Percentiles rank a stretch among this genome's conserved stretches.
phyloP scores from a whole-genome alignment of 2,797 vertebrate genomes.

The Enteromius argenteus region DNA sequence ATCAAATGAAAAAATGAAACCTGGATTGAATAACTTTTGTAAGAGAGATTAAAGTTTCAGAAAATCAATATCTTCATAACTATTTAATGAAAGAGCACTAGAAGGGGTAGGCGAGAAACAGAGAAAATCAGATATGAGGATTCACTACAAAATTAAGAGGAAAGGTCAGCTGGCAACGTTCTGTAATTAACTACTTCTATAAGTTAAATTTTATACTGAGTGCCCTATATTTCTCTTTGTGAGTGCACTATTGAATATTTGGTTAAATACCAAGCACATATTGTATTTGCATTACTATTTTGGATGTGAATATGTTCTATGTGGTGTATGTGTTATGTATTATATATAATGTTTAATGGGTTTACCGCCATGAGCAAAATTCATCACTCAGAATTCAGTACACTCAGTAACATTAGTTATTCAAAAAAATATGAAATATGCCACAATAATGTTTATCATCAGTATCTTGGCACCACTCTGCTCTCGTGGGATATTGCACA shows the following conservation, averaged over 20 bases:
- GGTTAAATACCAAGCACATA: background rate
- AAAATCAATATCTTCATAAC: slow-evolving; percentile 43
- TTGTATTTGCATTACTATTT: background rate
- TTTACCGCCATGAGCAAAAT: background rate
- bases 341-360: background rate
- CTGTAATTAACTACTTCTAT: background rate
- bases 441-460: slow-evolving; percentile 34
- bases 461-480: slow-evolving; percentile 32
- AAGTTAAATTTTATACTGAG: slow-evolving; percentile 21
- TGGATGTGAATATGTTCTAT: background rate
- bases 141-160: slow-evolving; percentile 27
- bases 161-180: slow-evolving; percentile 21
- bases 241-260: background rate
- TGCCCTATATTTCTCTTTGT: background rate
- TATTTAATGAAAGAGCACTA: slow-evolving; percentile 35
- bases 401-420: slow-evolving; percentile 11
- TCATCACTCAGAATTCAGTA: background rate
- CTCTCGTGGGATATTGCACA: slow-evolving; percentile 17
- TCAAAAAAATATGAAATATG: slow-evolving; percentile 28
- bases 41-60: background rate
- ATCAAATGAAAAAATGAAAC: slow-evolving; percentile 43
- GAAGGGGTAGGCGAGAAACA: background rate
- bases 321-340: background rate
- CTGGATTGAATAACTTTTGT: background rate
- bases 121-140: slow-evolving; percentile 12